Base-by-base conservation (phyloP, 2,888 invertebrate species). In the Euzophera pinguis region DNA sequence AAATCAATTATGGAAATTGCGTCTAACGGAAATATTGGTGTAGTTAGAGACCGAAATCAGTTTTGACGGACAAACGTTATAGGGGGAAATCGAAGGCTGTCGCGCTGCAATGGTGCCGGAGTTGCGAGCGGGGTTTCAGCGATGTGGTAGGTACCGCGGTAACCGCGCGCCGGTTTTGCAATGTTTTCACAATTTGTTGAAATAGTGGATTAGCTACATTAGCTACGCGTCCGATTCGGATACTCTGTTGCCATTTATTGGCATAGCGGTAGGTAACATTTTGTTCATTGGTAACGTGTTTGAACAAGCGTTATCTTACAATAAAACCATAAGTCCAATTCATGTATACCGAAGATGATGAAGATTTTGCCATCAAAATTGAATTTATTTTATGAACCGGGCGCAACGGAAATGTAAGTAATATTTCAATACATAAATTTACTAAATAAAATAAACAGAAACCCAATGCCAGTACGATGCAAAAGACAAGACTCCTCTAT, bases 151-250 rank as follows among this genome's bases (percentile, higher is more conserved):
- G 64, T 65, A 63, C 63, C 63, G 67, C 71, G 67, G 67, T 67
- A 69, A 63, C 66, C 54, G 57, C 54, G 14, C 51, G 61, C 57
- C 59, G 52, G 69, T 84, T 81, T 65, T 59, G 73, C 72, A 84
- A 87, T 68, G 63, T 80, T 85, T 85, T 78, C 82, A 80, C 79
- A 84, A 85, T 77, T 64, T 57, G 61, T 66, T 77, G 79, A 80
- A 84, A 80, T 75, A 75, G 69, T 78, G 73, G 72, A 81, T 80
- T 80, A 78, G 72, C 71, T 69, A 73, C 73, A 75, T 73, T 75
- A 65, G 68, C 71, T 57, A 72, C 65, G 73, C 72, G 65, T 64
- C 56, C 61, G 63, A 62, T 64, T 69, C 66, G 67, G 65, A 70
- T 62, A 67, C 68, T 61, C 59, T 52, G 57, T 58, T 50, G 56